These are phyloP conservation scores for Helarctos malayanus DNA, from an alignment of 2,797 vertebrate species.

Conservation along the genomic window DNA sequence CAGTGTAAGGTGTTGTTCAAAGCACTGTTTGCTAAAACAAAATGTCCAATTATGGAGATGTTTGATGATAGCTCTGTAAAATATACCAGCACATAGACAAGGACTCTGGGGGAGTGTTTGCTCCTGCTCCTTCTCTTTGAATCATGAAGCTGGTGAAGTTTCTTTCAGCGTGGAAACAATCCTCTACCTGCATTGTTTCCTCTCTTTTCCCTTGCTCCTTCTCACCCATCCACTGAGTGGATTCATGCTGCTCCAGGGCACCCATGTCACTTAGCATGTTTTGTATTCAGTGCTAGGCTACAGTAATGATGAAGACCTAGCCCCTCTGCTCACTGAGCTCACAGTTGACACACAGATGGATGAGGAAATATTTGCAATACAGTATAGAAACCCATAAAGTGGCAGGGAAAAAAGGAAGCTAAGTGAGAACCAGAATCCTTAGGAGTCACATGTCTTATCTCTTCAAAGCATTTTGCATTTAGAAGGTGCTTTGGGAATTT, in stretches of 20 bases:
- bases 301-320: not conserved
- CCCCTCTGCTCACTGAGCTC: not conserved
- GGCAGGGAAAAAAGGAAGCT: not conserved
- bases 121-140: not conserved
- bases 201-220: not conserved
- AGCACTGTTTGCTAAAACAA: slow-evolving; percentile 1
- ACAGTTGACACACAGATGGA: not conserved
- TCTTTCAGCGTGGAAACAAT: not conserved
- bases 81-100: not conserved
- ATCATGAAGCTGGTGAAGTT: not conserved
- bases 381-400: not conserved
- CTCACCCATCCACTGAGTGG: not conserved
- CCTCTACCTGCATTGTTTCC: not conserved
- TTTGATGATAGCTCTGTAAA: slow-evolving; percentile 9
- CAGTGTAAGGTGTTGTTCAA: not conserved
- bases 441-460: not conserved
- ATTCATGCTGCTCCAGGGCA: not conserved
- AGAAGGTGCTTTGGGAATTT: not conserved
- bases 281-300: not conserved
- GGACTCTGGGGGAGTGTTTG: not conserved
- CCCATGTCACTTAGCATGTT: slow-evolving; percentile 9
- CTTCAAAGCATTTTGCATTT: slow-evolving; percentile 30
- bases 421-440: not conserved
- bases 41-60: not conserved
- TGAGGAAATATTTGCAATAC: not conserved